Evolutionary conservation across 1,140 invertebrate species (phyloP).

Genomic region (Lasioglossum albipes): DNA sequence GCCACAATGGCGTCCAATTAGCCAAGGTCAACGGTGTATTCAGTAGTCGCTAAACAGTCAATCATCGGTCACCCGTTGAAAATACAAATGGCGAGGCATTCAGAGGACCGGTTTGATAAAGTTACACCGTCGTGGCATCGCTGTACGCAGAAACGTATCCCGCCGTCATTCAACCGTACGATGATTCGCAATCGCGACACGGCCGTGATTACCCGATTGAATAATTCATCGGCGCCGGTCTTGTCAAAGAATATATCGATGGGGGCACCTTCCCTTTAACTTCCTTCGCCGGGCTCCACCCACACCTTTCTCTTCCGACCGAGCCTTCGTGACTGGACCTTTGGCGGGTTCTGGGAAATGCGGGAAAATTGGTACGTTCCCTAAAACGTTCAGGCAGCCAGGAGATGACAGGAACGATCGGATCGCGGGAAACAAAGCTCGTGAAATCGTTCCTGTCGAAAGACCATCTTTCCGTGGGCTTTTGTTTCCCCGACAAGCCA

Average conservation of each 20-base stretch:
- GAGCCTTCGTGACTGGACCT: background rate
- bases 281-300: conserved; percentile 31
- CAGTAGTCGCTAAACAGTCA: conserved; percentile 48
- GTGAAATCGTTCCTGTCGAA: conserved; percentile 39
- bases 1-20: conserved; percentile 43
- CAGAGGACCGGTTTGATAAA: conserved; percentile 32
- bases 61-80: conserved; percentile 51
- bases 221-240: conserved; percentile 77
- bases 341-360: conserved; percentile 23
- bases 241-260: conserved; percentile 75
- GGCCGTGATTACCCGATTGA: conserved; percentile 75
- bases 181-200: conserved; percentile 76
- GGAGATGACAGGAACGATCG: conserved; percentile 24
- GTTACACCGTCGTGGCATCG: background rate
- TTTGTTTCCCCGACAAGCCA: conserved; percentile 43
- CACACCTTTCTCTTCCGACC: background rate
- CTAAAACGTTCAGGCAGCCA: background rate
- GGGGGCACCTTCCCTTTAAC: conserved; percentile 40
- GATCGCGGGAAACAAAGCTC: conserved; percentile 48
- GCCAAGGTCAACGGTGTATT: conserved; percentile 55
- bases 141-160: conserved; percentile 30
- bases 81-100: conserved; percentile 30
- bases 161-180: conserved; percentile 30
- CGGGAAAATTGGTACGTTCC: conserved; percentile 44
- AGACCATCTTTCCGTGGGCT: conserved; percentile 30